Evolutionary conservation across 2,888 invertebrate species (phyloP), one percentile per base, ranked within the genome.

Genomic region (Alloplasta piceator): DNA sequence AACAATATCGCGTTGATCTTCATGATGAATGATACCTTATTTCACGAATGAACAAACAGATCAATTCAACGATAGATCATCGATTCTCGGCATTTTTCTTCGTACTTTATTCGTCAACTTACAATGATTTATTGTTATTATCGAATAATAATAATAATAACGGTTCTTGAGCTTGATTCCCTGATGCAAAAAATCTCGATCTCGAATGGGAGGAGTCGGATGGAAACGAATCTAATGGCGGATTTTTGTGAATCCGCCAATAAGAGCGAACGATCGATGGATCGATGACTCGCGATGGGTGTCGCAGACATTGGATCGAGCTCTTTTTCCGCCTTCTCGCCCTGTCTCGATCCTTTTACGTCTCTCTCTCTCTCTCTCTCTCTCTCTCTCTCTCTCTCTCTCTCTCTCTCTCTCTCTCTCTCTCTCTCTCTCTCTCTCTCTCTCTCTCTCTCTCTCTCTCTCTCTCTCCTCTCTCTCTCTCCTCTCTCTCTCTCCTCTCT

Each of bases 161-260:
- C 10, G 43, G 0, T 43, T 43, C 10, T 43, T 4, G 7, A 43
- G 43, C 43, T 43, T 9, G 10, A 43, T 9, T 10, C 4, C 43
- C 6, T 43, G 43, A 43, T 26, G 26, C 26, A 26, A 26, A 26
- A 76, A 78, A 68, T 63, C 41, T 26, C 61, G 73, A 73, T 79
- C 64, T 70, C 82, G 61, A 26, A 88, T 90, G 90, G 90, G 90
- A 90, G 90, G 90, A 90, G 90, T 88, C 87, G 83, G 80, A 84
- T 84, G 81, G 56, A 26, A 82, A 79, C 86, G 87, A 89, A 88
- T 90, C 88, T 89, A 90, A 90, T 90, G 90, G 90, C 90, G 90
- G 90, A 90, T 90, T 90, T 90, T 90, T 90, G 89, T 88, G 82
- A 86, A 85, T 89, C 88, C 73, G 81, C 81, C 81, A 81, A 81